Conservation (phyloP, 2,113 vertebrate species). For the Aegotheles bennettii region DNA sequence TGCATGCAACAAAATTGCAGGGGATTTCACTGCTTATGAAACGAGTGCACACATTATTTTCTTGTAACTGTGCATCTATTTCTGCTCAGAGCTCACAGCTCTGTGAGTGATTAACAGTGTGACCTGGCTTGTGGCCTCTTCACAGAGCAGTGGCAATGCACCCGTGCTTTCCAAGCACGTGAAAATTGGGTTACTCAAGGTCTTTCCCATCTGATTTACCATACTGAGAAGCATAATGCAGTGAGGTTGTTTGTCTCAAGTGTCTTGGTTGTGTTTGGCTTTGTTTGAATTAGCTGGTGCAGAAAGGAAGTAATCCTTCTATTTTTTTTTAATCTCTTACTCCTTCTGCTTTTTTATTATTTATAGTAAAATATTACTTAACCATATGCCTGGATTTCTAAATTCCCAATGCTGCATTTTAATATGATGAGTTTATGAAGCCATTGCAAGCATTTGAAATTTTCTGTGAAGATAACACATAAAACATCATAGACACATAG, state of each 20-base stretch:
- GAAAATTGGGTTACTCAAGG: neutral
- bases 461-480: neutral
- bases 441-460: neutral
- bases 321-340: neutral
- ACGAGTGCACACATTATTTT: neutral
- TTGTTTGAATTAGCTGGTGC: neutral
- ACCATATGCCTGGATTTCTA: neutral
- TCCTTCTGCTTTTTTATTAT: conserved; percentile 18
- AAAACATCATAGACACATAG: neutral
- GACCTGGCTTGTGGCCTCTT: neutral
- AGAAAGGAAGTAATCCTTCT: neutral
- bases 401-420: neutral
- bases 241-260: neutral
- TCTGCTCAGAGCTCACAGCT: neutral
- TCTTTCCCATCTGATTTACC: neutral
- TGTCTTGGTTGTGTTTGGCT: neutral
- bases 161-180: neutral
- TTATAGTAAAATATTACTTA: neutral
- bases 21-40: conserved; percentile 15
- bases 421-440: neutral
- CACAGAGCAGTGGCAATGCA: neutral
- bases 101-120: neutral
- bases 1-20: neutral
- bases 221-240: neutral
- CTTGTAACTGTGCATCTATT: neutral